Conservation (phyloP, 2,113 vertebrate species). For the Poecilia latipinna region DNA sequence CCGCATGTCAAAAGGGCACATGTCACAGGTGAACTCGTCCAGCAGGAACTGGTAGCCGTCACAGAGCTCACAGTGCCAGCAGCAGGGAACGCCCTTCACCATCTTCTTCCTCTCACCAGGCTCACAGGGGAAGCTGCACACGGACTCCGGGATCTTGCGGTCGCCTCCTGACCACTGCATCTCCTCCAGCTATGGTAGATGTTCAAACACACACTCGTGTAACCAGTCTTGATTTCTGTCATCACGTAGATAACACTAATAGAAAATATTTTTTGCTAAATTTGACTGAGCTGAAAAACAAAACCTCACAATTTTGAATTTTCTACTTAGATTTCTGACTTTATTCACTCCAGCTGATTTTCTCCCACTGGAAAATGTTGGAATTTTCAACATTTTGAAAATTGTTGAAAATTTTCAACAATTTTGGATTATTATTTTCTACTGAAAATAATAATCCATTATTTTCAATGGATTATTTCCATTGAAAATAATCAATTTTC, state of each 20-base stretch:
- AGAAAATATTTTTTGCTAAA: too few relatives aligned
- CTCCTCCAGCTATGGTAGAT: slow-evolving; percentile 78
- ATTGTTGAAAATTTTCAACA: too few relatives aligned
- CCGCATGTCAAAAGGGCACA: slow-evolving; percentile 83
- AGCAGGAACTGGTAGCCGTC: slow-evolving; percentile 85
- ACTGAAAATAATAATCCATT: too few relatives aligned
- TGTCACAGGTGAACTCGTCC: slow-evolving; percentile 82
- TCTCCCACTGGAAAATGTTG: neutral
- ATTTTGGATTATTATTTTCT: too few relatives aligned
- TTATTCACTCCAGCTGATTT: neutral
- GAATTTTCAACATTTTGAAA: neutral
- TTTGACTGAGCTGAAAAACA: too few relatives aligned
- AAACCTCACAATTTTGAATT: too few relatives aligned
- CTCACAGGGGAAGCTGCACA: slow-evolving; percentile 88
- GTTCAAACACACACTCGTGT: slow-evolving; percentile 3
- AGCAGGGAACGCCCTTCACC: slow-evolving; percentile 86
- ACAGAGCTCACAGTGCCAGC: slow-evolving; percentile 87
- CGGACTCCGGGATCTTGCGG: slow-evolving; percentile 78
- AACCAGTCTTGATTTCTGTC: neutral
- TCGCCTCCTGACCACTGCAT: slow-evolving; percentile 86
- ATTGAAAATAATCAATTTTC: too few relatives aligned
- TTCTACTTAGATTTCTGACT: too few relatives aligned
- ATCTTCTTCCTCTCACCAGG: slow-evolving; percentile 84
- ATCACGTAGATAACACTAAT: too few relatives aligned
- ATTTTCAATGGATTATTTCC: too few relatives aligned